These are phyloP conservation scores for Clivina fossor DNA, from an alignment of 2,888 invertebrate genomes.

Conservation along the genomic window DNA sequence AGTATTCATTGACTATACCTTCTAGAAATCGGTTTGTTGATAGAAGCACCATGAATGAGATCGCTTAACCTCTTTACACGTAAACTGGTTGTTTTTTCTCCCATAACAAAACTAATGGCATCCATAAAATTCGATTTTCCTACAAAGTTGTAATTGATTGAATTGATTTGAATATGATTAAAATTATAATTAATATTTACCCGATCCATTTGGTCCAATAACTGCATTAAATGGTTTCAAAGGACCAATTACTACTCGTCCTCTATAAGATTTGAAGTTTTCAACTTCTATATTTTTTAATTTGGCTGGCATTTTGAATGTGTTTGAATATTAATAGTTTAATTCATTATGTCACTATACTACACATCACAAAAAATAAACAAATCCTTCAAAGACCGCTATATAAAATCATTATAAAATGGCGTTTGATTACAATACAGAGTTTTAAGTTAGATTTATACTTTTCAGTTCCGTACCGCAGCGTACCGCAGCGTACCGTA, in stretches of 20 bases:
- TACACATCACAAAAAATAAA: no score
- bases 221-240: conserved; percentile 97
- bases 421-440: no score
- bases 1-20: conserved; percentile 55
- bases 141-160: no score
- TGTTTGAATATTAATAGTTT: no score
- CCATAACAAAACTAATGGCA: conserved; percentile 99
- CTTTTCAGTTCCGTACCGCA: no score
- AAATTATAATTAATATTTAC: conserved; percentile 55
- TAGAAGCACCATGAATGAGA: conserved; percentile 97
- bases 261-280: conserved; percentile 98
- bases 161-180: neutral
- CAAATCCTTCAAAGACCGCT: no score
- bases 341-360: no score
- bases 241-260: conserved; percentile 90
- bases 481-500: no score
- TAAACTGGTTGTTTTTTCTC: conserved; percentile 92
- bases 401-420: no score
- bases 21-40: conserved; percentile 87
- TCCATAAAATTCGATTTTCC: conserved; percentile 99
- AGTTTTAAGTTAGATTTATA: no score
- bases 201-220: conserved; percentile 99
- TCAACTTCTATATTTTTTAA: conserved; percentile 95
- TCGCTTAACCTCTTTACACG: conserved; percentile 94
- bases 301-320: conserved; percentile 75